Percentiles rank a stretch among this genome's conserved stretches.
Conservation (phyloP, 2,113 vertebrate genomes). For the Oryzias celebensis region DNA sequence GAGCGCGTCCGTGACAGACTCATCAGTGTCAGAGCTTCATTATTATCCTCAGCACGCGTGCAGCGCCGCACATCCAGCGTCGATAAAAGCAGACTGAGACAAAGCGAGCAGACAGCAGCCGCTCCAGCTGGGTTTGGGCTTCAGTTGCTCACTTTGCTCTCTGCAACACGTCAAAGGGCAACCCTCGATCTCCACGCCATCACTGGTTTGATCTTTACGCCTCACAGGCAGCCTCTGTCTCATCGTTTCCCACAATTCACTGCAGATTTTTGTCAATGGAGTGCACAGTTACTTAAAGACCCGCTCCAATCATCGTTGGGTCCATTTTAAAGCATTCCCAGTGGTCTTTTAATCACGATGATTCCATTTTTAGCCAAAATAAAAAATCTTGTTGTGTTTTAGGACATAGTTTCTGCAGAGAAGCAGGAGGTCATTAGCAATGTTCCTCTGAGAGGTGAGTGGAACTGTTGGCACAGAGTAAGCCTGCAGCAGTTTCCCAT, state of each 20-base stretch:
- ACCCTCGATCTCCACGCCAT: slow-evolving; percentile 6
- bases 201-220: slow-evolving; percentile 25
- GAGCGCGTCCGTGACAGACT: too few species aligned
- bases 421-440: too few species aligned
- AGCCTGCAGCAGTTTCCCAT: too few species aligned
- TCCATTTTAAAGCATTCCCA: background rate
- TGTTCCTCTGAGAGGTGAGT: too few species aligned
- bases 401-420: too few species aligned
- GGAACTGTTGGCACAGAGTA: too few species aligned
- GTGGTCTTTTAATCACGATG: too few species aligned
- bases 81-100: slow-evolving; percentile 11
- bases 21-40: too few species aligned
- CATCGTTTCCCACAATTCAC: slow-evolving; percentile 13
- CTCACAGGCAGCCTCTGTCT: slow-evolving; percentile 4
- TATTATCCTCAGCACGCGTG: background rate
- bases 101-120: background rate
- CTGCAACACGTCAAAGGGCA: slow-evolving; percentile 20
- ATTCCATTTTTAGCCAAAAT: too few species aligned
- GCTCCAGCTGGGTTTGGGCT: slow-evolving; percentile 18
- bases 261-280: background rate
- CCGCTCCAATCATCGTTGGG: too few species aligned
- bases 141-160: slow-evolving; percentile 36
- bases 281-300: too few species aligned
- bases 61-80: background rate
- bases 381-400: too few species aligned